Evolutionary conservation across 2,797 vertebrate species (phyloP).

Genomic region (Acipenser ruthenus): DNA sequence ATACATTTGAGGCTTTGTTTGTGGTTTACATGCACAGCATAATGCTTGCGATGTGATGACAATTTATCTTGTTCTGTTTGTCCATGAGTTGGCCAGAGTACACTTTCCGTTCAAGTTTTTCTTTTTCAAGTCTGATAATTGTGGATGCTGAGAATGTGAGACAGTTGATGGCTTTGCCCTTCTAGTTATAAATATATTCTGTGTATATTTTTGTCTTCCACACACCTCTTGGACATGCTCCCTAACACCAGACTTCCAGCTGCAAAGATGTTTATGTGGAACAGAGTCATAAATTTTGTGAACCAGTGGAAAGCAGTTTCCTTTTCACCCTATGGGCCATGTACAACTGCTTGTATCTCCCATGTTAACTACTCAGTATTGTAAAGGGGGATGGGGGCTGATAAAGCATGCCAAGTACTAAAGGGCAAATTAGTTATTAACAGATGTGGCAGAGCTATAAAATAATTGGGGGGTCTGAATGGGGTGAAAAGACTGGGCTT

Average conservation of each 20-base stretch:
- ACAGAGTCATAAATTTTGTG: conserved; percentile 13
- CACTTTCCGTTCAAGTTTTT: too few relatives aligned
- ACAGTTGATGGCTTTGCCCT: too few relatives aligned
- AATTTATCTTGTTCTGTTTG: too few relatives aligned
- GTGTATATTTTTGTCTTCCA: too few relatives aligned
- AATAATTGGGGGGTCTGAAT: conserved; percentile 55
- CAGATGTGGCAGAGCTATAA: conserved; percentile 71
- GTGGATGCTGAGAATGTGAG: too few relatives aligned
- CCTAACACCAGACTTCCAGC: background rate
- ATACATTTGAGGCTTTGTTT: too few relatives aligned
- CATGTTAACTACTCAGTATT: conserved; percentile 23
- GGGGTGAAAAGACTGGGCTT: background rate
- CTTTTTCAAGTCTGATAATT: too few relatives aligned
- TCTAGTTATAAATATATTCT: too few relatives aligned
- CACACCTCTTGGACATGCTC: too few relatives aligned
- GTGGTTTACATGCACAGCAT: too few relatives aligned
- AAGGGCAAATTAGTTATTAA: conserved; percentile 62
- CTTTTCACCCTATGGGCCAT: conserved; percentile 29
- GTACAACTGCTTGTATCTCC: conserved; percentile 13
- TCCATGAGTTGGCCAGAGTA: too few relatives aligned
- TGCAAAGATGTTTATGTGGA: conserved; percentile 3
- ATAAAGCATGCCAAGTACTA: conserved; percentile 55
- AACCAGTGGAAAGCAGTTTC: conserved; percentile 13
- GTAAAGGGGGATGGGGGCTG: conserved; percentile 29
- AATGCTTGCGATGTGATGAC: too few relatives aligned